Conservation (phyloP, 2,797 vertebrate genomes). For the Ctenosaura bakeri region DNA sequence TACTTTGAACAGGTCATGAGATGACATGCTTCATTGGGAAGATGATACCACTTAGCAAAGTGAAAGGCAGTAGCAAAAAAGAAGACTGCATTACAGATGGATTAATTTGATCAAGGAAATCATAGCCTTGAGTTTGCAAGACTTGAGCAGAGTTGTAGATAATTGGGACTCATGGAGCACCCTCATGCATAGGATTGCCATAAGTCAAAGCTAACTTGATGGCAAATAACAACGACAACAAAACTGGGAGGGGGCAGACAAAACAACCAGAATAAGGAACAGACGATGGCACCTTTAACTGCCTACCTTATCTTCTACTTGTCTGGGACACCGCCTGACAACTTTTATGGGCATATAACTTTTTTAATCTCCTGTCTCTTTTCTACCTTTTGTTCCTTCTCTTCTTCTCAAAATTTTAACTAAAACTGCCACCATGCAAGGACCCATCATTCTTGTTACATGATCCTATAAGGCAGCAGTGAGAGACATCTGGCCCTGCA, state of each 20-base stretch:
- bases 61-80: too few relatives aligned
- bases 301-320: neutral
- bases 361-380: neutral
- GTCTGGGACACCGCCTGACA: neutral
- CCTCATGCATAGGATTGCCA: too few relatives aligned
- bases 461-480: neutral
- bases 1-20: too few relatives aligned
- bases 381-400: neutral
- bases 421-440: neutral
- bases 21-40: too few relatives aligned
- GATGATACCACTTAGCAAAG: too few relatives aligned
- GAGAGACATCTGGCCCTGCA: neutral
- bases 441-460: neutral
- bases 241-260: neutral
- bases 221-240: too few relatives aligned
- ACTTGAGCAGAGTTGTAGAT: too few relatives aligned
- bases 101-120: too few relatives aligned
- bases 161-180: too few relatives aligned
- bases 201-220: too few relatives aligned
- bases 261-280: neutral
- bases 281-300: neutral
- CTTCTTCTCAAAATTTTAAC: neutral
- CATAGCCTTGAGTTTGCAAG: too few relatives aligned
- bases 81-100: too few relatives aligned
- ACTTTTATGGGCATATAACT: neutral